Percentiles rank a stretch among this genome's conserved stretches.
Evolutionary conservation across 2,113 vertebrate species (phyloP).

Genomic region (Chlorodrepanis virens): DNA sequence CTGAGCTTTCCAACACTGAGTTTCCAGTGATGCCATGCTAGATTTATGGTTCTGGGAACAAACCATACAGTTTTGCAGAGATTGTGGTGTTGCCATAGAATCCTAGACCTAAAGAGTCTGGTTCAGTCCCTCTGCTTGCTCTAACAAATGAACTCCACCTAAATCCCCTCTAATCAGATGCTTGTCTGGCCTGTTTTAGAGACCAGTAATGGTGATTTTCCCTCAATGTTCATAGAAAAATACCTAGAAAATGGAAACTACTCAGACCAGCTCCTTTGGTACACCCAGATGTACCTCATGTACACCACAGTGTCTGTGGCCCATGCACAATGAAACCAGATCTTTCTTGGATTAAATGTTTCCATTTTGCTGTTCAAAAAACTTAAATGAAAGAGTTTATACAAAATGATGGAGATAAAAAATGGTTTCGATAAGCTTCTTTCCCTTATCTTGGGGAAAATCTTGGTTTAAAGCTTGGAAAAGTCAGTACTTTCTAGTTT

Average conservation of each 20-base stretch:
- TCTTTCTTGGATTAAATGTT: not conserved
- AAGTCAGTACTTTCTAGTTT: not conserved
- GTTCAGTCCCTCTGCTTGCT: not conserved
- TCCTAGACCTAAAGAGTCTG: conserved; percentile 10
- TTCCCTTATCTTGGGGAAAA: not conserved
- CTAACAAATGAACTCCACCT: not conserved
- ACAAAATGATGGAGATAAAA: not conserved
- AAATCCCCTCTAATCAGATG: not conserved
- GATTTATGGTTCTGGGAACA: conserved; percentile 62
- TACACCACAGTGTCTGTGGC: not conserved
- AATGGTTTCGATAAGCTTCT: not conserved
- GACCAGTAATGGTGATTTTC: not conserved
- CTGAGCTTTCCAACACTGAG: not conserved
- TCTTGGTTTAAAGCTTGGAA: not conserved
- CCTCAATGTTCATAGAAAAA: not conserved
- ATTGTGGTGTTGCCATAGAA: conserved; percentile 52
- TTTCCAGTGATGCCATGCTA: conserved; percentile 42
- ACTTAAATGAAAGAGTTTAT: not conserved
- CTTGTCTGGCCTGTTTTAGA: not conserved
- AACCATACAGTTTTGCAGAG: conserved; percentile 53
- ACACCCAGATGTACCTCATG: not conserved
- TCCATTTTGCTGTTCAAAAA: not conserved
- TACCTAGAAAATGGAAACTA: not conserved
- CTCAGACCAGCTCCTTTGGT: not conserved
- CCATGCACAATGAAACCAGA: not conserved